Evolutionary conservation across 2,888 invertebrate species (phyloP).

Genomic region (Toxonevra muliebris): DNA sequence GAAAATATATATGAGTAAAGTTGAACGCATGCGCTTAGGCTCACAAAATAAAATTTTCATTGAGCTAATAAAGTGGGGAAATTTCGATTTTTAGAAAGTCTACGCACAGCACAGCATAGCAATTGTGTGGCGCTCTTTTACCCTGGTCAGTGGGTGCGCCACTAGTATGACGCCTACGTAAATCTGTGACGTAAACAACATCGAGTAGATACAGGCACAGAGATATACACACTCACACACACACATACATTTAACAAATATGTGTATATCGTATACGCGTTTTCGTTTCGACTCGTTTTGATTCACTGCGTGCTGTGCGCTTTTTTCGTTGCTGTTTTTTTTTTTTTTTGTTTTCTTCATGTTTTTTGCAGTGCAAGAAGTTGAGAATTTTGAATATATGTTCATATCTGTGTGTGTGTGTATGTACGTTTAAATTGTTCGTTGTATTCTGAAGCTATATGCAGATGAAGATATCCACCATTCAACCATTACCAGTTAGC

Average conservation of each 20-base stretch:
- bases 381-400: neutral
- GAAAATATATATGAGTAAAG: too few species aligned
- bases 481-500: too few species aligned
- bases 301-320: neutral
- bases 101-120: neutral
- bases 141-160: conserved; percentile 61
- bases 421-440: too few species aligned
- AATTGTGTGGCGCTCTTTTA: conserved; percentile 16
- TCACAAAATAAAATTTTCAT: too few species aligned
- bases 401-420: neutral
- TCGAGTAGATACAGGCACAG: conserved; percentile 32
- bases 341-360: too few species aligned
- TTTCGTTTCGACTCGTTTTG: neutral
- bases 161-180: conserved; percentile 65
- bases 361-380: neutral
- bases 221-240: conserved; percentile 7
- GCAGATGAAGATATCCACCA: too few species aligned
- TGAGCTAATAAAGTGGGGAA: too few species aligned
- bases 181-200: conserved; percentile 64
- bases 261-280: neutral
- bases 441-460: too few species aligned
- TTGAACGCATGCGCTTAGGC: too few species aligned
- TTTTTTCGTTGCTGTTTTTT: neutral
- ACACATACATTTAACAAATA: conserved; percentile 23
- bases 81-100: neutral